phyloP scores from a whole-genome alignment of 2,888 invertebrate species.

The Drosophila tanythrix region DNA sequence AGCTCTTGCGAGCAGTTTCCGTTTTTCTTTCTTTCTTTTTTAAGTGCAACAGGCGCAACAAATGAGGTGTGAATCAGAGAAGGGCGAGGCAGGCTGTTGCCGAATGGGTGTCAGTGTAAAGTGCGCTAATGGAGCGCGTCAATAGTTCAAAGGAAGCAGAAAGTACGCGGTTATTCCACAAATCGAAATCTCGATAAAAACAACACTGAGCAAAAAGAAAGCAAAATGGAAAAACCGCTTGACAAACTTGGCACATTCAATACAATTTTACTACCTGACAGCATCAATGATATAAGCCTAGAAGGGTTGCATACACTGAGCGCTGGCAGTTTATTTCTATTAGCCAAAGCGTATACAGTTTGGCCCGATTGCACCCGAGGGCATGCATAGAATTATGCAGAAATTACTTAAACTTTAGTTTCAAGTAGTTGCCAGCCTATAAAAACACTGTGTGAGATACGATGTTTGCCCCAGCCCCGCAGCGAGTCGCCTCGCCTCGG shows the following conservation, averaged over 20 bases:
- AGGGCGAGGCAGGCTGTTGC: slow-evolving; percentile 3
- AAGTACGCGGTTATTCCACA: neutral
- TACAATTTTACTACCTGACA: slow-evolving; percentile 4
- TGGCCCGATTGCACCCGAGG: slow-evolving; percentile 56
- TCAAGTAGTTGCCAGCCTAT: slow-evolving; percentile 64
- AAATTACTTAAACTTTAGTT: slow-evolving; percentile 72
- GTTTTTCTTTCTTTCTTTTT: slow-evolving; percentile 11
- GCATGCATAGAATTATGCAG: slow-evolving; percentile 68
- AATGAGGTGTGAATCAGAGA: slow-evolving; percentile 54
- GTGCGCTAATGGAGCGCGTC: slow-evolving; percentile 57
- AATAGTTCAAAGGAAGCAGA: neutral
- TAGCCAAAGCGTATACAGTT: slow-evolving; percentile 32
- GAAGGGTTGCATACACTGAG: slow-evolving; percentile 17
- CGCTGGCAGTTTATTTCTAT: slow-evolving; percentile 47
- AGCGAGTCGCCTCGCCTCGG: neutral
- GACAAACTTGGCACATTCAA: neutral
- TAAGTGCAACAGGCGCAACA: slow-evolving; percentile 66
- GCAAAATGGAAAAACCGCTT: neutral
- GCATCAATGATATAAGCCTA: slow-evolving; percentile 16
- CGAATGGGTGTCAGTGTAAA: slow-evolving; percentile 44
- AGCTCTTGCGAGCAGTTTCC: slow-evolving; percentile 13
- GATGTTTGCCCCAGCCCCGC: slow-evolving; percentile 34
- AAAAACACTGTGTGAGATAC: slow-evolving; percentile 33
- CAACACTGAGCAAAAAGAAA: neutral
- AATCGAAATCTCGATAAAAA: slow-evolving; percentile 1